Conservation (phyloP, 2,797 vertebrate species). For the Stomatorhinus walkeri region DNA sequence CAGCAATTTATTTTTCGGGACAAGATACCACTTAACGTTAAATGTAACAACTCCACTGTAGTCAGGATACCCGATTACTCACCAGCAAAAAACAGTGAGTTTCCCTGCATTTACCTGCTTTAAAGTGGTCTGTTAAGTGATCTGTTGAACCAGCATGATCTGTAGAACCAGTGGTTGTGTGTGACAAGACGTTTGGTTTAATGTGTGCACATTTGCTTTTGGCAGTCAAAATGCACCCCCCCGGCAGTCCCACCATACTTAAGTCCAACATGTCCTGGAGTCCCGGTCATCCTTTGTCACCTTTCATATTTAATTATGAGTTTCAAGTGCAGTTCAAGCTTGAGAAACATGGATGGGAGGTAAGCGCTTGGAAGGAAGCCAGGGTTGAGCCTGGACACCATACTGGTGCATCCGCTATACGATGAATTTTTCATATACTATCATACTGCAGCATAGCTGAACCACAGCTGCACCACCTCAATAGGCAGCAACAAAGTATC, state of each 20-base stretch:
- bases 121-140: not conserved
- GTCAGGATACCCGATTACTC: not conserved
- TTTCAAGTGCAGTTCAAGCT: slow-evolving; percentile 6
- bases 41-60: not conserved
- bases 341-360: not conserved
- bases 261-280: slow-evolving; percentile 18
- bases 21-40: not conserved
- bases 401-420: not conserved
- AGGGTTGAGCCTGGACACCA: not conserved
- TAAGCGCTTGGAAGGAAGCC: not conserved
- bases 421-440: not conserved
- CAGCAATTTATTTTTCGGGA: not conserved
- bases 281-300: not conserved
- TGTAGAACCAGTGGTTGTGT: too few species aligned
- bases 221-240: slow-evolving; percentile 16
- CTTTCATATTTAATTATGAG: not conserved
- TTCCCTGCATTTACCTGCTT: too few species aligned
- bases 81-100: not conserved
- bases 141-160: not conserved
- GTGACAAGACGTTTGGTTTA: not conserved
- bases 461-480: not conserved
- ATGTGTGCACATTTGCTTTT: not conserved
- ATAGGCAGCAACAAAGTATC: not conserved
- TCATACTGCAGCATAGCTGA: not conserved
- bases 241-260: not conserved